Conservation (phyloP, 2,113 vertebrate species). For the Oreotrochilus melanogaster region DNA sequence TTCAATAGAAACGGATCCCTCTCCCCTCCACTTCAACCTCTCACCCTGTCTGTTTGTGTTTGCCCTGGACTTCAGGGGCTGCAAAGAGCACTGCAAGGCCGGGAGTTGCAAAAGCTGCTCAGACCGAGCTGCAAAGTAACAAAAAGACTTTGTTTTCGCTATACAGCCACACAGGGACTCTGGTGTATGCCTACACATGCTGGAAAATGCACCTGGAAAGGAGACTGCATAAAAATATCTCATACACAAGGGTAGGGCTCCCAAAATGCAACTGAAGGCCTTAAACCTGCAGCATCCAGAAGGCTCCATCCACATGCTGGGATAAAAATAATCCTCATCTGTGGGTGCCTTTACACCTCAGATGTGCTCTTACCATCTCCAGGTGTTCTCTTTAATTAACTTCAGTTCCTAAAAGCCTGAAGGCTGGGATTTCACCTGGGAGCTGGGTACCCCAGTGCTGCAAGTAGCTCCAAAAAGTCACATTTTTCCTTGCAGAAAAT, state of each 20-base stretch:
- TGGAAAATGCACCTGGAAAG: neutral
- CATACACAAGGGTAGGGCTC: neutral
- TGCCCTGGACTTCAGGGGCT: constrained; percentile 17
- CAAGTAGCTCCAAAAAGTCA: neutral
- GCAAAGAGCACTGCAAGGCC: neutral
- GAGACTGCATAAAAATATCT: neutral
- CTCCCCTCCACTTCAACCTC: neutral
- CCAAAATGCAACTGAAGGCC: neutral
- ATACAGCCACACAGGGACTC: accelerated
- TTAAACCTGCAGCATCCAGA: neutral
- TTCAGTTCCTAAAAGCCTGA: neutral
- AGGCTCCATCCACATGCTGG: neutral
- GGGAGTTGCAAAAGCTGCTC: neutral
- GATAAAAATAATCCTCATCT: neutral
- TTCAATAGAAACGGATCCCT: neutral
- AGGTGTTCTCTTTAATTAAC: neutral
- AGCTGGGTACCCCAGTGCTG: neutral
- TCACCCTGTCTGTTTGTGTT: neutral
- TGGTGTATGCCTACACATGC: neutral
- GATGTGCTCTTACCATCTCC: accelerated
- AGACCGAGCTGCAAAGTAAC: neutral
- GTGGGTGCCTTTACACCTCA: neutral
- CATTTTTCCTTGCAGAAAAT: neutral
- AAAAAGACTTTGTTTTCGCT: constrained; percentile 47
- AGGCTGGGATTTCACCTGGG: neutral